Evolutionary conservation across 2,888 invertebrate species (phyloP).

Genomic region (Andrena dorsata): DNA sequence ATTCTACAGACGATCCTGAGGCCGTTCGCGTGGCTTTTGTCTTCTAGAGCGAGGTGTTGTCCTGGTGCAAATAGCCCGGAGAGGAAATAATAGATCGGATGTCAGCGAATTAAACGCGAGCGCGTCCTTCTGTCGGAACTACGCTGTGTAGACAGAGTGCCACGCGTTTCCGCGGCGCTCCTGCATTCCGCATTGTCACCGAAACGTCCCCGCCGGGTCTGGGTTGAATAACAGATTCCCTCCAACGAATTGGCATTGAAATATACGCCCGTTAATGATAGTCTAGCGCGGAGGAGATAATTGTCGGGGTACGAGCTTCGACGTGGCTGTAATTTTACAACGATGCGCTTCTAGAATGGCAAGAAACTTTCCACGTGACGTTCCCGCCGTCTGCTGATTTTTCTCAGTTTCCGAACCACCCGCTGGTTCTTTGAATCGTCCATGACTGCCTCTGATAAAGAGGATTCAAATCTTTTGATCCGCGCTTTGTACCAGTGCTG

Average conservation of each 20-base stretch:
- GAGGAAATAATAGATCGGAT: slow-evolving; percentile 51
- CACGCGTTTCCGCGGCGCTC: slow-evolving; percentile 14
- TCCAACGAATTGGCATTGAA: slow-evolving; percentile 26
- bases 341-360: background rate
- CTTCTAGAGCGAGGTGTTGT: background rate
- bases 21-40: background rate
- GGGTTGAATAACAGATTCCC: slow-evolving; percentile 31
- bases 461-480: no score
- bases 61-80: background rate
- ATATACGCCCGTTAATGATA: slow-evolving; percentile 24
- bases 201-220: slow-evolving; percentile 1
- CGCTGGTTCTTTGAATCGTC: no score
- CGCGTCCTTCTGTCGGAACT: slow-evolving; percentile 27
- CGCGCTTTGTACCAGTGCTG: no score
- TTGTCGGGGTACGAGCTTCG: background rate
- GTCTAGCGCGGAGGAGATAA: slow-evolving; percentile 23
- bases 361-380: background rate
- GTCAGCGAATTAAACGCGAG: slow-evolving; percentile 42
- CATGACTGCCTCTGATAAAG: no score
- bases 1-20: background rate
- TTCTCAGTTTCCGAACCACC: no score
- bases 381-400: no score
- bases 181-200: slow-evolving; percentile 31
- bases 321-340: background rate
- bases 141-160: slow-evolving; percentile 10